These are phyloP conservation scores for Natator depressus DNA, from an alignment of 2,113 vertebrate species.

Conservation along the genomic window DNA sequence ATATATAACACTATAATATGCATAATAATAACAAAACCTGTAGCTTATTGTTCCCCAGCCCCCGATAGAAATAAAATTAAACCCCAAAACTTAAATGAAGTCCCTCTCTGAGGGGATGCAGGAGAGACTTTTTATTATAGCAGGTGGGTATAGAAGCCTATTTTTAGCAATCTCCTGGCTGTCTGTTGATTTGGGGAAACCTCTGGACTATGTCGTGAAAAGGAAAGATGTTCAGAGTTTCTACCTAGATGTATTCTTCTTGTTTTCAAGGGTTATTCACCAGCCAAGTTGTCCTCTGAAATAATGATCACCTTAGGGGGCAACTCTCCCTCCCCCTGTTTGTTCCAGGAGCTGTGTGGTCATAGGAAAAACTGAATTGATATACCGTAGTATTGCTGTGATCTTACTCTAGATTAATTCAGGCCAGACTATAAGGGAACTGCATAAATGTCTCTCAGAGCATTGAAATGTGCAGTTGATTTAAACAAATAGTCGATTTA, in stretches of 20 bases:
- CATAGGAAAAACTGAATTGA: slow-evolving; percentile 42
- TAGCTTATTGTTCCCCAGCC: neutral
- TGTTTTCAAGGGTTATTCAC: neutral
- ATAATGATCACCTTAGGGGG: neutral
- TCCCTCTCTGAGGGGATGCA: too few species aligned
- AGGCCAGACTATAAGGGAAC: neutral
- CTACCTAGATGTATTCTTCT: neutral
- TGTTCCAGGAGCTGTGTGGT: slow-evolving; percentile 2
- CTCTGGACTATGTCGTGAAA: neutral
- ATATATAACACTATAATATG: neutral
- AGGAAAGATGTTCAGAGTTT: slow-evolving; percentile 1
- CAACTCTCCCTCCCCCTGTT: neutral
- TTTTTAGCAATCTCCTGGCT: neutral
- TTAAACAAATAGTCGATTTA: neutral
- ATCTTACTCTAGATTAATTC: neutral
- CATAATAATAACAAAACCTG: too few species aligned
- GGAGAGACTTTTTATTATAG: neutral
- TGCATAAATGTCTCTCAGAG: neutral
- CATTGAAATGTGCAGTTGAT: neutral
- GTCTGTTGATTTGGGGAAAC: rapidly evolving
- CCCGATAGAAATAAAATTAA: neutral
- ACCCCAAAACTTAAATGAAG: rapidly evolving
- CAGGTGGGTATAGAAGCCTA: neutral
- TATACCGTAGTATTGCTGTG: neutral
- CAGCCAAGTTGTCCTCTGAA: neutral